These are phyloP conservation scores for Pygoscelis antarcticus DNA, from an alignment of 2,113 vertebrate genomes.

Conservation along the genomic window DNA sequence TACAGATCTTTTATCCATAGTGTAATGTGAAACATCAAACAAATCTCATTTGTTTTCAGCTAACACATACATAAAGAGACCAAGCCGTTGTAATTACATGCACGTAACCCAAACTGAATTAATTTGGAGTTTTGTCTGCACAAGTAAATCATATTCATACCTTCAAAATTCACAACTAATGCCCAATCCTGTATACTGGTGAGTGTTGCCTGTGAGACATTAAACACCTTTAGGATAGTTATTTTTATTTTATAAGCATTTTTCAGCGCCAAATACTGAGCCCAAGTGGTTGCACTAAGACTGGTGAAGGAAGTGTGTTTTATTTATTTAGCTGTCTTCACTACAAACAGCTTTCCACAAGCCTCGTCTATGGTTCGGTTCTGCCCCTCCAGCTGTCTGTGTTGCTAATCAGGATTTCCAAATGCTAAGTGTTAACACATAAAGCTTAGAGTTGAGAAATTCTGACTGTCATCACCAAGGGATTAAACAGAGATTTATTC, in stretches of 20 bases:
- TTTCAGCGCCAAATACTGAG: background rate
- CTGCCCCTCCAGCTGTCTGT: background rate
- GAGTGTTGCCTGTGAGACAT: background rate
- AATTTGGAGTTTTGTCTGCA: background rate
- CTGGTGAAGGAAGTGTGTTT: background rate
- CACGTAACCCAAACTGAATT: background rate
- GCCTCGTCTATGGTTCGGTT: background rate
- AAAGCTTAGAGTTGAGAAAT: slow-evolving; percentile 1
- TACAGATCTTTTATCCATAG: background rate
- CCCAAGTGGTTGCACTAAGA: background rate
- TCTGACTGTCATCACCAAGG: slow-evolving; percentile 13
- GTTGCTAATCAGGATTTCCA: slow-evolving; percentile 33
- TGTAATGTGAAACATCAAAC: slow-evolving; percentile 14
- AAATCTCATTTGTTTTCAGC: slow-evolving; percentile 36
- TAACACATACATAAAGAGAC: background rate
- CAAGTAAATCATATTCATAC: background rate
- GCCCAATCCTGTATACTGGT: background rate
- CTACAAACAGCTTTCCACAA: background rate
- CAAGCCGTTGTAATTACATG: background rate
- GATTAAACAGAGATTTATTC: slow-evolving; percentile 47
- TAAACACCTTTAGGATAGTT: background rate
- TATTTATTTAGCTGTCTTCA: background rate
- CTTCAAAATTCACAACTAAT: background rate
- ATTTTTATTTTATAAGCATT: background rate
- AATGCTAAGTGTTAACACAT: background rate